Percentiles rank a stretch among this genome's conserved stretches.
phyloP scores from a whole-genome alignment of 1,140 invertebrate genomes.

The Teleopsis dalmanni region DNA sequence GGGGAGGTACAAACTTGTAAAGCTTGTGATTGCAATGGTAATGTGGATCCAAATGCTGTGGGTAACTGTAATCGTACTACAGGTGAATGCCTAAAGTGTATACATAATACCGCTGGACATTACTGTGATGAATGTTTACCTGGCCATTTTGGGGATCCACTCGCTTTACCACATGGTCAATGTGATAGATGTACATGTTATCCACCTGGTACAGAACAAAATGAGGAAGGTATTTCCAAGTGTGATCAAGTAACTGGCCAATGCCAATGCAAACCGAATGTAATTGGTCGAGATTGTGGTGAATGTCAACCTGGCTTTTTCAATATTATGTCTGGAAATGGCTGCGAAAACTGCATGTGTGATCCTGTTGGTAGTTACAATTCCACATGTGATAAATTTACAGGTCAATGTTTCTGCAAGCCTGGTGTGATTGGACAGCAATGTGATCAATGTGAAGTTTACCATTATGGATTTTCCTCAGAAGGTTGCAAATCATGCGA shows the following conservation, averaged over 20 bases:
- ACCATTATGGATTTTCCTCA: conserved; percentile 82
- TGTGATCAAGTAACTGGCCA: conserved; percentile 81
- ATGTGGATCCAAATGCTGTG: conserved; percentile 91
- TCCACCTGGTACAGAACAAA: conserved; percentile 65
- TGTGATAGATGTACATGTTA: conserved; percentile 85
- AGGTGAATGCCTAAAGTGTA: conserved; percentile 94
- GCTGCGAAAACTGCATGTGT: conserved; percentile 80
- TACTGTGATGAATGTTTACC: conserved; percentile 85
- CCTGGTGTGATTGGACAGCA: conserved; percentile 73
- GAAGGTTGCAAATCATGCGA: conserved; percentile 81
- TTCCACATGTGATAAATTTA: conserved; percentile 67
- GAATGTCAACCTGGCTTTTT: conserved; percentile 74
- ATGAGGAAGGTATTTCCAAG: conserved; percentile 58
- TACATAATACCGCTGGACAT: conserved; percentile 88
- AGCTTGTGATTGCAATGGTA: conserved; percentile 88
- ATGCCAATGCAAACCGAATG: conserved; percentile 80
- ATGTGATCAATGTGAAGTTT: conserved; percentile 76
- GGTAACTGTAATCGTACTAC: conserved; percentile 88
- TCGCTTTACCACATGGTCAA: conserved; percentile 81
- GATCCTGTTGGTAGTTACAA: conserved; percentile 79
- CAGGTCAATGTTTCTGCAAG: conserved; percentile 82
- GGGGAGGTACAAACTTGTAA: conserved; percentile 64
- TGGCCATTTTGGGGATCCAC: conserved; percentile 80
- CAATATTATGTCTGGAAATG: conserved; percentile 73
- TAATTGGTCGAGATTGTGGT: conserved; percentile 82